Conservation (phyloP, 2,113 vertebrate species). For the Serilophus lunatus region DNA sequence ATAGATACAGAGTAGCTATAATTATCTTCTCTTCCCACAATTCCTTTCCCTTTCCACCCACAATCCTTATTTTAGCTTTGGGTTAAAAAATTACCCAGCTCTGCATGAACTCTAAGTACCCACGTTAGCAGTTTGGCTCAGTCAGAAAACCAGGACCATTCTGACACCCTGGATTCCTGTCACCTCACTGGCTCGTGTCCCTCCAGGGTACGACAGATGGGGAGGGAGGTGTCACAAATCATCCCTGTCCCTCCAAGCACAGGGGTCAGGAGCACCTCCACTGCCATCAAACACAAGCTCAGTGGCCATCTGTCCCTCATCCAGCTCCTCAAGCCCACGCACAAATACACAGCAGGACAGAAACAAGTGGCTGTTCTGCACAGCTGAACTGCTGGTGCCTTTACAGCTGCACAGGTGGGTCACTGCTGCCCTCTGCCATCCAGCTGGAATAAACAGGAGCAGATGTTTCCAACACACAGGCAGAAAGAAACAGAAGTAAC, state of each 20-base stretch:
- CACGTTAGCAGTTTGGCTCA: not conserved
- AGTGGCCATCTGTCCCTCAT: rapidly evolving
- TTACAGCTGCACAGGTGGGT: rapidly evolving
- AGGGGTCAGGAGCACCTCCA: not conserved
- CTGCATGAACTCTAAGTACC: not conserved
- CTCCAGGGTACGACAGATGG: rapidly evolving
- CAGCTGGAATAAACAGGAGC: not conserved
- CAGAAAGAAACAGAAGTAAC: not conserved
- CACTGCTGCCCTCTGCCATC: not conserved
- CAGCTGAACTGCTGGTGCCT: not conserved
- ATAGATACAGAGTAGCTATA: not conserved
- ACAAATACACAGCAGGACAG: rapidly evolving
- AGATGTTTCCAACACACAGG: not conserved
- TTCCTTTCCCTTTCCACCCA: conserved; percentile 2
- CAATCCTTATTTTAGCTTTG: not conserved
- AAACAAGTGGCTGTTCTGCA: not conserved
- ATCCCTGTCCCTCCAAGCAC: not conserved
- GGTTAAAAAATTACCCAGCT: not conserved
- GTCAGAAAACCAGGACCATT: not conserved
- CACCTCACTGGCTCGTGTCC: too few species aligned
- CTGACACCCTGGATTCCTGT: not conserved
- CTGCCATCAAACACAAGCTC: not conserved
- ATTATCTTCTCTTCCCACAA: conserved; percentile 7
- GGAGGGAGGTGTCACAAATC: not conserved
- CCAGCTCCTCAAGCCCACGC: not conserved